These are phyloP conservation scores for Hetaerina titia DNA, from an alignment of 2,888 invertebrate species.

Conservation along the genomic window DNA sequence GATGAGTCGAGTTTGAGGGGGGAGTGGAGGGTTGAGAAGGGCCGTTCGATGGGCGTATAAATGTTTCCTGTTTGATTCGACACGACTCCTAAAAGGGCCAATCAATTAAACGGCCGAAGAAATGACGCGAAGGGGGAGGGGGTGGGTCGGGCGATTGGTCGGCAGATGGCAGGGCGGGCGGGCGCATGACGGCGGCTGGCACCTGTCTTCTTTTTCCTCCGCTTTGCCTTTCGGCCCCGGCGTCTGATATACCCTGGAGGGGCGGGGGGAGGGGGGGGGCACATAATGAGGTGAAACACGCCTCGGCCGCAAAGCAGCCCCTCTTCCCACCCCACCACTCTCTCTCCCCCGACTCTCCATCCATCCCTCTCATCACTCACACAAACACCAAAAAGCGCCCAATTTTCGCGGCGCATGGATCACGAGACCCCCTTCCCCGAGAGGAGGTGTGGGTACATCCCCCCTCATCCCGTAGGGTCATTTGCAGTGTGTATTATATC, in stretches of 20 bases:
- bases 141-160: neutral
- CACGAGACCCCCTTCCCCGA: neutral
- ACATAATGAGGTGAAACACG: neutral
- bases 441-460: neutral
- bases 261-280: neutral
- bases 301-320: neutral
- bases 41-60: neutral
- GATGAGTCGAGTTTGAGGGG: neutral
- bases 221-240: neutral
- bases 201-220: slow-evolving; percentile 2
- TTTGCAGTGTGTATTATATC: neutral
- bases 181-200: slow-evolving; percentile 11
- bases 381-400: neutral
- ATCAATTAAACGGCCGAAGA: slow-evolving; percentile 36
- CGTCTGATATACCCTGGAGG: neutral
- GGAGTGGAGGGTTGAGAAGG: neutral
- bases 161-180: neutral
- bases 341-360: neutral
- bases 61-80: slow-evolving; percentile 30
- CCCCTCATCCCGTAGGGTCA: neutral
- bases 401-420: neutral
- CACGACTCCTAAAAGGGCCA: slow-evolving; percentile 36
- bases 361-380: neutral
- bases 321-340: neutral
- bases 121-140: neutral